Evolutionary conservation across 2,888 invertebrate genomes (phyloP), one percentile per base, ranked within the genome.

Genomic region (Myathropa florea): DNA sequence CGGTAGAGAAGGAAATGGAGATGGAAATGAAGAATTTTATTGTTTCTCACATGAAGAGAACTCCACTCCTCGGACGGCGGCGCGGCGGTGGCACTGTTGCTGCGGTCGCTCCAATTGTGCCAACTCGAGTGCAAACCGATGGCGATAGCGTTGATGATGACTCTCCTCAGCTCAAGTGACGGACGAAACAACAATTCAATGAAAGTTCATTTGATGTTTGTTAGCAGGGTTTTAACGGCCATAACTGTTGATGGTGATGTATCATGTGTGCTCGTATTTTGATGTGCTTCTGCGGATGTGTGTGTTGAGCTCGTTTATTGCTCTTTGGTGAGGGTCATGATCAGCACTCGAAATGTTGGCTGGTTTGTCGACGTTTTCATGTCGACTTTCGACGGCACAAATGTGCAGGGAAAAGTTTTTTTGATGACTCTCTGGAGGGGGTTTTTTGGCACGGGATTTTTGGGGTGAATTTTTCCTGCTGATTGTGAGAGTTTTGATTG

Each of bases 291-390:
- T 75, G 73, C 6, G 53, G 21, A 26, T 4, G 18, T 53, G 76
- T 57, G 24, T 77, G 71, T 33, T 14, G 0, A 46, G 72, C 57
- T 77, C 63, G 85, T 85, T 85, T 85, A 72, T 85, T 85, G 82
- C 85, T 85, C 82, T 78, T 75, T 73, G 78, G 78, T 36, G 70
- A 59, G 83, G 78, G 83, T 83, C 83, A 83, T 71, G 86, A 86
- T 86, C 78, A 61, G 71, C 68, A 85, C 76, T 65, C 76, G 53
- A 77, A 36, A 53, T 59, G 36, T 33, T 70, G 30, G 10, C 36
- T 65, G 75, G 21, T 67, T 57, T 36, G 59, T 33, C 63, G 23
- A 39, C 61, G 21, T 33, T 72, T 67, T 53, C 33, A 33, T 65
- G 36, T 14, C 30, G 30, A n/a, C 12, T 23, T 55, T 55, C 23